Base-by-base conservation (phyloP, 2,888 invertebrate species). In the Pherbina coryleti region DNA sequence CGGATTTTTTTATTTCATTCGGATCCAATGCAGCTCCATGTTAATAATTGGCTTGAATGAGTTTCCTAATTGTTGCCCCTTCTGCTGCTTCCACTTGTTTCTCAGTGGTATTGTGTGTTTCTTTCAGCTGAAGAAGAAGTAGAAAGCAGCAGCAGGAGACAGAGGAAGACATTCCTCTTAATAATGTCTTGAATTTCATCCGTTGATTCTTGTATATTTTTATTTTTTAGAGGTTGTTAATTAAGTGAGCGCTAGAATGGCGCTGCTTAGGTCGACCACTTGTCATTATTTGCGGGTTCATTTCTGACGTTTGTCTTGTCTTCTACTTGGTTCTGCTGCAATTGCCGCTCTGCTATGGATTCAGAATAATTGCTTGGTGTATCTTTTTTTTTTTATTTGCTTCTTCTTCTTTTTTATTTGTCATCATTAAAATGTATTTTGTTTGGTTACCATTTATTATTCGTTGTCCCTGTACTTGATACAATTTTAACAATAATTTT, bases 1-100 rank as follows among this genome's bases (percentile, higher is more conserved):
- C 51, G 37, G 5, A 57, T 44, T 49, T 64, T 62, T 31, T 22
- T 76, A 51, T 67, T 62, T 64, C 9, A 34, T 49, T 51, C 5
- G 70, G 44, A 44, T 44, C 7, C 44, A 57, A 64, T 77, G 73
- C 53, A 62, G 75, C 37, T 84, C 82, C 83, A 84, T 84, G 84
- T 86, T 86, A 85, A 86, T 87, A 86, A 87, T 87, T 87, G 87
- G 85, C 87, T 86, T 86, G 86, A 87, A 87, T 87, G 86, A 85
- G 85, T 87, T 86, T 86, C 86, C 85, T 87, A 87, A 86, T 87
- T 87, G 86, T 85, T 87, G 75, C 75, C 67, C 66, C 75, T 66
- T 75, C 44, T 67, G 75, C 67, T 75, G 75, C 53, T 34, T 75
- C 67, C 25, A 34, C 64, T 55, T 75, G 55, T 55, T 75, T 53